Percentiles rank a stretch among this genome's conserved stretches.
These are phyloP conservation scores for Orthosia gracilis DNA, from an alignment of 2,888 invertebrate species.

Conservation along the genomic window DNA sequence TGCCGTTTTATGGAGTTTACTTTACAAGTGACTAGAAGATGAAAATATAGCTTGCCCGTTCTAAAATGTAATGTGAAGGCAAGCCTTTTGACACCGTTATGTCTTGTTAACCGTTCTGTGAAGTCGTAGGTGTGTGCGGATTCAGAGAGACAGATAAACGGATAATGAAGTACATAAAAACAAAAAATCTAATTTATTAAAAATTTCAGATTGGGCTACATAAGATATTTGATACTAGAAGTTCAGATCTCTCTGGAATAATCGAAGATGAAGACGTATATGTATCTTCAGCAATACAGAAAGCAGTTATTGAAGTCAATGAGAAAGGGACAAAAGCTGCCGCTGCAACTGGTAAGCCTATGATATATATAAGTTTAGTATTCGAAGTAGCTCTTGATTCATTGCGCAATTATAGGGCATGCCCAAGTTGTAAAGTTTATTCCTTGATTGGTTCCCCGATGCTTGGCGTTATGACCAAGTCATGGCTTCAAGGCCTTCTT, in stretches of 20 bases:
- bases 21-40: too few species aligned
- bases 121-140: background rate
- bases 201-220: slow-evolving; percentile 92
- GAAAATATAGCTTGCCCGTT: too few species aligned
- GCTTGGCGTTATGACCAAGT: too few species aligned
- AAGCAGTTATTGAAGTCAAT: slow-evolving; percentile 95
- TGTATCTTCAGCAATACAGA: slow-evolving; percentile 93
- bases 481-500: too few species aligned
- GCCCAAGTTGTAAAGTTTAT: too few species aligned
- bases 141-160: background rate
- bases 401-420: background rate
- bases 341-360: slow-evolving; percentile 93
- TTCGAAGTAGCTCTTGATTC: background rate
- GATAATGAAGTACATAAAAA: background rate
- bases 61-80: too few species aligned
- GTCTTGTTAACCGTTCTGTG: too few species aligned
- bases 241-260: slow-evolving; percentile 90
- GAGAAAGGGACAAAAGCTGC: slow-evolving; percentile 95
- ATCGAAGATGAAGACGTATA: slow-evolving; percentile 85
- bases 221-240: slow-evolving; percentile 87
- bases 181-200: background rate
- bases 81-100: too few species aligned
- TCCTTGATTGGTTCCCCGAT: too few species aligned
- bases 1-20: too few species aligned
- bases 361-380: background rate